Base-by-base conservation (phyloP, 2,113 vertebrate species). In the Sardina pilchardus region DNA sequence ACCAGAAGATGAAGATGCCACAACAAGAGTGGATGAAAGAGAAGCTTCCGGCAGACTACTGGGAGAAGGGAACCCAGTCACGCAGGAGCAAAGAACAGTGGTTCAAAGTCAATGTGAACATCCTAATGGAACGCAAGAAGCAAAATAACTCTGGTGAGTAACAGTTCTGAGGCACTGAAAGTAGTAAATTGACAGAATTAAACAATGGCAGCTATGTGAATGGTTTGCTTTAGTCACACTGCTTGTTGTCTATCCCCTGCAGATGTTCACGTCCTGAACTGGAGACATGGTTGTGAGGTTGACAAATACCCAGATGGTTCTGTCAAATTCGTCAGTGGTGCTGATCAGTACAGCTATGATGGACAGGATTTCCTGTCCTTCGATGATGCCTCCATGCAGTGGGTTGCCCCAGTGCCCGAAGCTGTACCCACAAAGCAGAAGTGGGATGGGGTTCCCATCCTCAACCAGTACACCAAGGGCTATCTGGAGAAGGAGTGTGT, bases 61-160 rank as follows among this genome's bases (percentile, higher is more conserved):
- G 91, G 88, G 85, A 85, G 0, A 84, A 88, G 42, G 86, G 88
- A 80, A 92, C 90, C 26, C 85, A 87, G 71, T 86, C 85, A 48
- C 48, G 87, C 81, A 88, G 21, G 80, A 90, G 80, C 47, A 59
- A 82, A 16, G 88, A 91, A 83, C 88, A 90, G 87, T 84, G 89
- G 88, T 92, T 90, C 85, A 89, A 88, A 81, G 34, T 89, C 75
- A 90, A 90, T 44, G 39, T 94, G 16, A 84, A 85, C 19, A 91
- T 89, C 26, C 50, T 90, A 86, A 88, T 89, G 84, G 26, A 39
- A 0, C 85, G 89, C 12, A 92, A 87, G 85, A 91, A 78, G 36
- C 67, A 88, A 30, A 83, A 26, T 34, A 24, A 71, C 0, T 84
- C 87, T 81, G 89, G 82, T 88, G 39, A 84, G 83, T 44, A 26